These are phyloP conservation scores for Heliconius eleuchia DNA, from an alignment of 1,140 invertebrate species.

Conservation along the genomic window DNA sequence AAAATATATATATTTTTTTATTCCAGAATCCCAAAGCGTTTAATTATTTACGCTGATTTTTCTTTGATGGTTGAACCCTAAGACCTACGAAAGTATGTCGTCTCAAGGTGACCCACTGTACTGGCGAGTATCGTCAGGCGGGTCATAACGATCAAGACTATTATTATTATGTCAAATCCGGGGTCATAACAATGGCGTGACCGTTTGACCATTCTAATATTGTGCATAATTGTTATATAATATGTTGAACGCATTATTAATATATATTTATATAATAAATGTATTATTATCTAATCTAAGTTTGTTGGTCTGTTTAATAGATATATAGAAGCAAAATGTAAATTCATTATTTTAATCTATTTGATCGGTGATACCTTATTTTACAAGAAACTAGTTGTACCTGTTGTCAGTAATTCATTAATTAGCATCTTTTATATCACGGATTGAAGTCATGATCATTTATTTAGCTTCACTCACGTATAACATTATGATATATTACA, in stretches of 20 bases:
- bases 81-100: constrained; percentile 25
- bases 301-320: too few relatives aligned
- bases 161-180: constrained; percentile 36
- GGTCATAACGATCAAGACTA: constrained; percentile 24
- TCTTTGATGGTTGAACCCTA: constrained; percentile 16
- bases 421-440: not conserved
- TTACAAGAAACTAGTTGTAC: not conserved
- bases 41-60: not conserved
- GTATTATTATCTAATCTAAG: too few relatives aligned
- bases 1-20: too few relatives aligned
- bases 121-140: constrained; percentile 13
- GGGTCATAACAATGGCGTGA: constrained; percentile 31
- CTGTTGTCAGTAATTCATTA: not conserved
- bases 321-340: too few relatives aligned
- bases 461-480: too few relatives aligned
- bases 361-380: not conserved
- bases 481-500: too few relatives aligned
- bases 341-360: too few relatives aligned
- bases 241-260: not conserved
- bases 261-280: too few relatives aligned
- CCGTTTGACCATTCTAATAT: constrained; percentile 27
- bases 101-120: constrained; percentile 34
- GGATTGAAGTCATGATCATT: not conserved
- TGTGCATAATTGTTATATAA: not conserved
- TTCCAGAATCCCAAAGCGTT: too few relatives aligned